Percentiles rank a stretch among this genome's conserved stretches.
Conservation (phyloP, 2,888 invertebrate genomes). For the Oligia latruncula region DNA sequence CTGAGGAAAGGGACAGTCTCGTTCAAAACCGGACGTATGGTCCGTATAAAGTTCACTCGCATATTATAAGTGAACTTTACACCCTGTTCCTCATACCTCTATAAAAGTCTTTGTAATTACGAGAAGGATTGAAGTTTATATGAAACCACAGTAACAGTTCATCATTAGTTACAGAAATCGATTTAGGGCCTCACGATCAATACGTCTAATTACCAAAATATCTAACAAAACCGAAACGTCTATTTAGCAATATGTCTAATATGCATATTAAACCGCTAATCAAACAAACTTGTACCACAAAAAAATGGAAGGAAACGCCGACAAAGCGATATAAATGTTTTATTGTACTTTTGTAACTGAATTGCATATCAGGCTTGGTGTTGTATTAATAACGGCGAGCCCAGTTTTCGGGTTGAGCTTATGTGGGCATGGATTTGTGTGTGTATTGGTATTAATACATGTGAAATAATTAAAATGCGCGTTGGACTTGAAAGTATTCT, state of each 20-base stretch:
- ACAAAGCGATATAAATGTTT: conserved; percentile 76
- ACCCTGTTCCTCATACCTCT: no score
- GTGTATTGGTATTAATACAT: conserved; percentile 49
- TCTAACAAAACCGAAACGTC: neutral
- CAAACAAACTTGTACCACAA: conserved; percentile 57
- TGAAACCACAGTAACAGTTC: neutral
- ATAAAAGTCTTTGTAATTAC: no score
- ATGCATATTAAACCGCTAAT: conserved; percentile 12
- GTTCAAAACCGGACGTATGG: no score
- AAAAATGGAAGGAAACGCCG: conserved; percentile 68
- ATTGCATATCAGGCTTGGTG: conserved; percentile 70
- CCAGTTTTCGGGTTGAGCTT: conserved; percentile 47
- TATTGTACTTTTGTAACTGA: conserved; percentile 73
- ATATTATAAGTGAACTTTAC: no score
- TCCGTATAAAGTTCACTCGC: no score
- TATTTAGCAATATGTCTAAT: neutral
- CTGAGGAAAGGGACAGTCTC: no score
- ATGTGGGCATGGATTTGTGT: conserved; percentile 35
- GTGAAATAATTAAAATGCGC: conserved; percentile 50
- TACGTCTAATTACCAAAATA: neutral
- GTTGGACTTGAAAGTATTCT: conserved; percentile 20
- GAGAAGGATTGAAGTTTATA: neutral
- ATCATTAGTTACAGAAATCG: neutral
- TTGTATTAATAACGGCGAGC: conserved; percentile 63
- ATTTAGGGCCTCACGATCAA: neutral